Base-by-base conservation (phyloP, 2,888 invertebrate species). In the Capitulum mitella region DNA sequence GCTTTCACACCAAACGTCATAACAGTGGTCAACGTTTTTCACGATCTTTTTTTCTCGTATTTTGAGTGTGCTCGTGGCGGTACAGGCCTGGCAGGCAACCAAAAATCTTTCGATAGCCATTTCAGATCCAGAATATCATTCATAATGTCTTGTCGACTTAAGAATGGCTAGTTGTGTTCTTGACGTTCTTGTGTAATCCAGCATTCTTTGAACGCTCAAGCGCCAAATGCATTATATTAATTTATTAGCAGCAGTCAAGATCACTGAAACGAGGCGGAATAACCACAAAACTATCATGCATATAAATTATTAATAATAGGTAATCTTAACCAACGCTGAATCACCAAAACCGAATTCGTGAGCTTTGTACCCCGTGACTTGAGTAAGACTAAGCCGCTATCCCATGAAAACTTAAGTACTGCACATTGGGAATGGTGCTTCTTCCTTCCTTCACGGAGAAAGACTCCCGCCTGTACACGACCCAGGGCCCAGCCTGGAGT, bases 281-380 rank as follows among this genome's bases (percentile, higher is more conserved):
- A 40, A 26, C 70, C 70, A 70, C 70, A 70, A 40, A 14, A 37
- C 64, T 40, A 70, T 40, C 70, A 40, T 40, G 70, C 70, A 37
- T 70, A 70, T 70, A 70, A 70, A 70, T 70, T 70, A 70, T 70
- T 37, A 70, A 40, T 70, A 26, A 70, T 70, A 70, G 40, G 70
- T 40, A 40, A 40, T 70, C 37, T 70, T 70, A 70, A 70, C 70
- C 37, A 40, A 37, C 70, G 40, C 40, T 40, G 70, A 70, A 40
- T 40, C 70, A 70, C 37, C 70, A 34, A 64, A 64, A 40, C 70
- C 70, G 26, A 40, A 10, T 70, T 40, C 37, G 70, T 70, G 40
- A 70, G 70, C 26, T 40, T 37, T 37, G 40, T 40, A 10, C 6
- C 64, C 70, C 70, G 6, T 40, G 70, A 40, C 70, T 70, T 70